A percentile compares a stretch with the other conserved stretches of the same genome.
Evolutionary conservation across 2,113 vertebrate genomes (phyloP).

Genomic region (Climacteris rufus): DNA sequence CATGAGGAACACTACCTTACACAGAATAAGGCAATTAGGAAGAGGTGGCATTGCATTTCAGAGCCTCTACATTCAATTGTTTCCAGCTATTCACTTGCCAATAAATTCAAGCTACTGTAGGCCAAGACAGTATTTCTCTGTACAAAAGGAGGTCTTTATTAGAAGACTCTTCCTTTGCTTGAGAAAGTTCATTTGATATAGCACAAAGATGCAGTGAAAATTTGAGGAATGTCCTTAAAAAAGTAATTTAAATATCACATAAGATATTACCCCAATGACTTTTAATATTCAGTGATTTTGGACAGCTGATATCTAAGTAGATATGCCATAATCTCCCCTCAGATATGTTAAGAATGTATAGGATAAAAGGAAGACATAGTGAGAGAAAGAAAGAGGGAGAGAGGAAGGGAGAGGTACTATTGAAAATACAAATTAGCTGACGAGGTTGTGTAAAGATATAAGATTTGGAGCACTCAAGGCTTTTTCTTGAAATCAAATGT

Average conservation of each 20-base stretch:
- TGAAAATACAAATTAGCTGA: neutral
- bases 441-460: neutral
- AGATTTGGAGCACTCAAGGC: neutral
- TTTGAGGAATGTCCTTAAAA: neutral
- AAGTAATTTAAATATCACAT: neutral
- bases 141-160: neutral
- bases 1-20: neutral
- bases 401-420: neutral
- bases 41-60: neutral
- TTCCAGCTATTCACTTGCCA: neutral
- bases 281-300: neutral
- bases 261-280: neutral
- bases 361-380: neutral
- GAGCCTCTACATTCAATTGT: neutral
- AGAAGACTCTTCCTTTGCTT: neutral
- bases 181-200: neutral
- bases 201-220: neutral
- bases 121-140: neutral
- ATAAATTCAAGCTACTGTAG: neutral
- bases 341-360: neutral
- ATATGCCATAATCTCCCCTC: neutral
- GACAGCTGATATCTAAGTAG: neutral
- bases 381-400: neutral
- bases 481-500: neutral
- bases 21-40: neutral